Percentiles rank a stretch among this genome's conserved stretches.
Conservation (phyloP, 2,888 invertebrate species). For the Oxystoma pomonae region DNA sequence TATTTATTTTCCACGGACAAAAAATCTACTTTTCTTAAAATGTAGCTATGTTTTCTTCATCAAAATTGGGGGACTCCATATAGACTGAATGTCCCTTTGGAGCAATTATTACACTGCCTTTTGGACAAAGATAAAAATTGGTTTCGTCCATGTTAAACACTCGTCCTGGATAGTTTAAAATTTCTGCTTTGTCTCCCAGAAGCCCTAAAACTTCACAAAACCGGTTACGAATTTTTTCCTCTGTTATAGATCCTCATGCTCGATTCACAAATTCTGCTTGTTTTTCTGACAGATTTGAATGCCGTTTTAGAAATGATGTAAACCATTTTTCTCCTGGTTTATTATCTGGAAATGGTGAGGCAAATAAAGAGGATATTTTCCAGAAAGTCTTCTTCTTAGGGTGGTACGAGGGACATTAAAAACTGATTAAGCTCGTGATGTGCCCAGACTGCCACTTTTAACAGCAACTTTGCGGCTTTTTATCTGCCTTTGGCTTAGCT, state of each 20-base stretch:
- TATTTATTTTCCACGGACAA: too few relatives aligned
- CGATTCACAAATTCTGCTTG: constrained; percentile 9
- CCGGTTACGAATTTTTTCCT: constrained; percentile 1
- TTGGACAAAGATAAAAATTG: constrained; percentile 6
- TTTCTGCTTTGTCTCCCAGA: background rate
- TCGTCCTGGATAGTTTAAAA: background rate
- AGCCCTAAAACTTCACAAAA: background rate
- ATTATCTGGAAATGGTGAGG: constrained; percentile 2
- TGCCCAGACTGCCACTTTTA: background rate
- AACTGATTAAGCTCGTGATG: background rate
- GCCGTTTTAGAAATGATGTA: constrained; percentile 4
- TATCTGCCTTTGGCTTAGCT: too few relatives aligned
- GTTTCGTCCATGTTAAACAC: constrained; percentile 14
- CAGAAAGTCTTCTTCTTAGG: constrained; percentile 6
- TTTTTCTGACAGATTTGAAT: constrained; percentile 7
- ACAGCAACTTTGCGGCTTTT: too few relatives aligned
- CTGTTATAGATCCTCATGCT: background rate
- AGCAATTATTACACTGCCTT: background rate
- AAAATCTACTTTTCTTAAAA: too few relatives aligned
- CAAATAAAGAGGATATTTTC: background rate
- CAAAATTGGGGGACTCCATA: constrained; percentile 9
- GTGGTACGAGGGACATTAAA: constrained; percentile 1
- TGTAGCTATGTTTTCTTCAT: constrained; percentile 13
- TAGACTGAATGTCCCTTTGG: constrained; percentile 4
- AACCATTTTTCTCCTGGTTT: constrained; percentile 5